Percentiles rank a stretch among this genome's conserved stretches.
Conservation (phyloP, 2,797 vertebrate species). For the Clarias laeviceps region DNA sequence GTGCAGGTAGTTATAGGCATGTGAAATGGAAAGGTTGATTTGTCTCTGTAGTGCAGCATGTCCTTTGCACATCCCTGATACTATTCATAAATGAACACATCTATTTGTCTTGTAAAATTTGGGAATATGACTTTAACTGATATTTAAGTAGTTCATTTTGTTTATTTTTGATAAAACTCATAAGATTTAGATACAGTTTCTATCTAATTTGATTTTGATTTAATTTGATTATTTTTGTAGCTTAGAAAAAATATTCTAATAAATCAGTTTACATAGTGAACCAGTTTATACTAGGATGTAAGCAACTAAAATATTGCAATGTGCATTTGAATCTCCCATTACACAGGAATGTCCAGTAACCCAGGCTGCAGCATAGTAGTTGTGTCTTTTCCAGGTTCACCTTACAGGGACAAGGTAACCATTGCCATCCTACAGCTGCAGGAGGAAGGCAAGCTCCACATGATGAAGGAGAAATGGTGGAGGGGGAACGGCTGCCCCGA, state of each 20-base stretch:
- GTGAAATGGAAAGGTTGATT: too few relatives aligned
- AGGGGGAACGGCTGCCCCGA: conserved; percentile 94
- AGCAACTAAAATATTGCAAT: neutral
- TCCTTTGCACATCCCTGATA: too few relatives aligned
- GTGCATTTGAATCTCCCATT: neutral
- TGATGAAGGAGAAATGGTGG: conserved; percentile 99
- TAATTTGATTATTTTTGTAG: neutral
- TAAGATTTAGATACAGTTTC: neutral
- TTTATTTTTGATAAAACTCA: neutral
- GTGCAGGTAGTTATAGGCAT: too few relatives aligned
- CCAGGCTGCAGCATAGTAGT: neutral
- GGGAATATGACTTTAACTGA: neutral
- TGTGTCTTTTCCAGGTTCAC: conserved; percentile 80
- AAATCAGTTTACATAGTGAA: neutral
- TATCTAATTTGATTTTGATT: neutral
- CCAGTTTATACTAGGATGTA: neutral
- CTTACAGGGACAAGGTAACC: conserved; percentile 96
- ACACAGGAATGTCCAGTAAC: neutral
- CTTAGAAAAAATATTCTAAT: neutral
- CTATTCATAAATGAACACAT: neutral
- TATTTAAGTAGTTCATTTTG: too few relatives aligned
- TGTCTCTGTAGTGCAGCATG: too few relatives aligned
- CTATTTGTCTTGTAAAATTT: neutral
- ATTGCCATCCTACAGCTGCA: conserved; percentile 98
- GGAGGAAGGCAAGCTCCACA: conserved; percentile 96